phyloP scores from a whole-genome alignment of 2,113 vertebrate genomes.

The Ictalurus punctatus region DNA sequence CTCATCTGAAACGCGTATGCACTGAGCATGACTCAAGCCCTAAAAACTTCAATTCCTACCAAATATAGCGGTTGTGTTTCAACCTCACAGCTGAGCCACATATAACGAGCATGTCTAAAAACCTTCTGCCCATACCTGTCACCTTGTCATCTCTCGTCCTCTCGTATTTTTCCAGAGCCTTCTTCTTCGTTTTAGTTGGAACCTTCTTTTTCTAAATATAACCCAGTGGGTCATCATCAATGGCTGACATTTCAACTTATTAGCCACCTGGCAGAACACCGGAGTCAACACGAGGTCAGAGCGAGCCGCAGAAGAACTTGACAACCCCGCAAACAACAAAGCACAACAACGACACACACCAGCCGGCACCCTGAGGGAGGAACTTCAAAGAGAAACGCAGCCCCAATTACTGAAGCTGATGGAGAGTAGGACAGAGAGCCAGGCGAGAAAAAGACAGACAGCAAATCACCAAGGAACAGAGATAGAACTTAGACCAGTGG shows the following conservation, averaged over 20 bases:
- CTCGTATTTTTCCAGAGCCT: background rate
- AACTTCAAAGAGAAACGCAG: conserved; percentile 40
- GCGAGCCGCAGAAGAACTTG: conserved; percentile 5
- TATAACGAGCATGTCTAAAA: conserved; percentile 9
- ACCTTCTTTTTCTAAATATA: conserved; percentile 59
- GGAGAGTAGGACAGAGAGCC: conserved; percentile 1
- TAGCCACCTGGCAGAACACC: conserved; percentile 50
- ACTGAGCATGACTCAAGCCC: background rate
- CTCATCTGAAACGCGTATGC: background rate
- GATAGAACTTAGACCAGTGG: background rate
- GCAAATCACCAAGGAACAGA: conserved; percentile 16
- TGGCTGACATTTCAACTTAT: conserved; percentile 58
- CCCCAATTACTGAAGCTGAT: conserved; percentile 32
- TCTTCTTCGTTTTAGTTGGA: background rate
- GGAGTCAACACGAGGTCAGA: conserved; percentile 31
- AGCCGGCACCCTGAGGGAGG: background rate
- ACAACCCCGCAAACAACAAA: conserved; percentile 11
- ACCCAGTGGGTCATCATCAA: conserved; percentile 42
- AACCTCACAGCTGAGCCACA: background rate
- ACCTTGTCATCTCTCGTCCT: background rate
- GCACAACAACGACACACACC: conserved; percentile 21
- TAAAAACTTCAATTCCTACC: background rate
- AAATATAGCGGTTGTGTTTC: background rate
- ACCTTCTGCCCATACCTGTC: background rate
- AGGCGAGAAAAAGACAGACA: conserved; percentile 2